Conservation (phyloP, 2,113 vertebrate genomes). For the Arvicanthis niloticus region DNA sequence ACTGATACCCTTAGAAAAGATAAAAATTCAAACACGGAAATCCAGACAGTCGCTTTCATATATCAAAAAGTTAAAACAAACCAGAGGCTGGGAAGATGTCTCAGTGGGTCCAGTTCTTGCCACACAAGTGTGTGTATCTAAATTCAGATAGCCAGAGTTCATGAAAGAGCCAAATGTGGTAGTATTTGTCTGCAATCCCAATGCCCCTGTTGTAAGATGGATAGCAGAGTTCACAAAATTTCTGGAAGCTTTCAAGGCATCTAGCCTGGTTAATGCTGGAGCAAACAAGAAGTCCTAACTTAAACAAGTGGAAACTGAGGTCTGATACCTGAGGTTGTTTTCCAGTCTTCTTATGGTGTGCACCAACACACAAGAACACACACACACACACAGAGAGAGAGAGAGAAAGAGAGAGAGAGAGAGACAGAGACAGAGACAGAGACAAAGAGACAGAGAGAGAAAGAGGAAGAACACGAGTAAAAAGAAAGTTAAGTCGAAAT, state of each 20-base stretch:
- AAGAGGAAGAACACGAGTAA: neutral
- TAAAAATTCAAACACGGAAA: neutral
- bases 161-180: neutral
- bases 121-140: neutral
- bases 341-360: neutral
- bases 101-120: neutral
- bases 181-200: neutral
- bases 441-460: too few species aligned
- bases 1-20: neutral
- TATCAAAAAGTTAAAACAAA: neutral
- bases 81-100: neutral
- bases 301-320: neutral
- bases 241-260: neutral
- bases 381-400: rapidly evolving
- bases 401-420: rapidly evolving
- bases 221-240: neutral
- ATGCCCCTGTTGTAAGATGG: neutral
- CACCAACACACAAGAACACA: neutral
- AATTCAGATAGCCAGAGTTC: neutral
- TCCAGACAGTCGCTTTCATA: neutral
- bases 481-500: neutral
- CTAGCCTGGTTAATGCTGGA: neutral
- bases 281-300: neutral
- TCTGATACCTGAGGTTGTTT: neutral
- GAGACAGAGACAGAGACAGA: neutral